Evolutionary conservation across 2,113 vertebrate genomes (phyloP).

Genomic region (Chascanopsetta lugubris): DNA sequence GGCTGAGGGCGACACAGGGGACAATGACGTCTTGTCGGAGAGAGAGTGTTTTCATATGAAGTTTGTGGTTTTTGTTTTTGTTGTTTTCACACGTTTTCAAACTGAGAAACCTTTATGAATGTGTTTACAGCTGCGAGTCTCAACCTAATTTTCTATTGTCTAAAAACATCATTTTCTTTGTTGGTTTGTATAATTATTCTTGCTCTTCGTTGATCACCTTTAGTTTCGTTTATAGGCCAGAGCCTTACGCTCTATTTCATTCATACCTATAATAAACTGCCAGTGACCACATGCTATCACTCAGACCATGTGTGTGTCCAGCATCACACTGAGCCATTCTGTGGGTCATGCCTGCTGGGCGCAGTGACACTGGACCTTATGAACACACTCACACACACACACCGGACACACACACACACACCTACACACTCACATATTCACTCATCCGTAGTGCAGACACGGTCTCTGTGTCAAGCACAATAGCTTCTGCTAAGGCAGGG

Average conservation of each 20-base stretch:
- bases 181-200: no score
- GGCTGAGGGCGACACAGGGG: background rate
- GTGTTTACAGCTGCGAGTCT: no score
- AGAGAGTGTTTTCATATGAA: slow-evolving; percentile 7
- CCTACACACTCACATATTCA: slow-evolving; percentile 30
- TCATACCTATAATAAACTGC: slow-evolving; percentile 1
- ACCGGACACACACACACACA: slow-evolving; percentile 40
- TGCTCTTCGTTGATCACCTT: no score
- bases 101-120: no score
- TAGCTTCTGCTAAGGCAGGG: slow-evolving; percentile 61
- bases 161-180: no score
- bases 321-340: slow-evolving; percentile 49
- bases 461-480: slow-evolving; percentile 70
- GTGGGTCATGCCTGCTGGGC: slow-evolving; percentile 52
- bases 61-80: background rate
- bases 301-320: slow-evolving; percentile 36
- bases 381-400: slow-evolving; percentile 32
- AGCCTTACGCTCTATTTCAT: background rate
- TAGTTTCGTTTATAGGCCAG: no score
- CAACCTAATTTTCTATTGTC: no score
- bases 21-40: slow-evolving; percentile 56
- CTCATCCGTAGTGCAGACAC: slow-evolving; percentile 62
- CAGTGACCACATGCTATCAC: slow-evolving; percentile 17
- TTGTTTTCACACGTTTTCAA: background rate
- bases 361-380: slow-evolving; percentile 53